Conservation (phyloP, 2,797 vertebrate species). For the Apodemus agrarius region DNA sequence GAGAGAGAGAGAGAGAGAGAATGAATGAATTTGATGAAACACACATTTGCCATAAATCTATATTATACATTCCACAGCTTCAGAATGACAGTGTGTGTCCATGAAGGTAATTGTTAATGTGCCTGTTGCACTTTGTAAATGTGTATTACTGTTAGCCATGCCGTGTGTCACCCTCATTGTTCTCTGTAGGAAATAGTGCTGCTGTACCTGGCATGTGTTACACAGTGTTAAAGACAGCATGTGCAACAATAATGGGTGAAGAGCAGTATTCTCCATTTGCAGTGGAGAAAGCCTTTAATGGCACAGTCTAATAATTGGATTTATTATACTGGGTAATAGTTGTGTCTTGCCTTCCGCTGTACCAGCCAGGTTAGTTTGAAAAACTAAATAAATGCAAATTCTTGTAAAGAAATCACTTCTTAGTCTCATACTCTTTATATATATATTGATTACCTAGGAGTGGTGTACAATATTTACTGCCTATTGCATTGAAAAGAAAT, state of each 20-base stretch:
- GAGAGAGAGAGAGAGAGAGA: not conserved
- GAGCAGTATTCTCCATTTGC: not conserved
- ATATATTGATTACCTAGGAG: not conserved
- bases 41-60: not conserved
- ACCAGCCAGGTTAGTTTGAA: not conserved
- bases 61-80: not conserved
- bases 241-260: not conserved
- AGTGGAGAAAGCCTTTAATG: not conserved
- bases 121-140: not conserved
- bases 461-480: not conserved
- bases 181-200: not conserved
- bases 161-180: not conserved
- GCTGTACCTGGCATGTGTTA: not conserved
- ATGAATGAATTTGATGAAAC: not conserved
- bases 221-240: not conserved
- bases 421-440: not conserved
- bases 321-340: not conserved
- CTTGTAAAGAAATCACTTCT: not conserved
- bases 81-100: not conserved
- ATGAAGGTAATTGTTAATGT: not conserved
- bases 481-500: not conserved
- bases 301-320: not conserved
- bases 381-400: slow-evolving; percentile 23
- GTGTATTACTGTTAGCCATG: not conserved
- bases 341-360: slow-evolving; percentile 4